phyloP scores from a whole-genome alignment of 2,797 vertebrate species.

The Trichosurus vulpecula region DNA sequence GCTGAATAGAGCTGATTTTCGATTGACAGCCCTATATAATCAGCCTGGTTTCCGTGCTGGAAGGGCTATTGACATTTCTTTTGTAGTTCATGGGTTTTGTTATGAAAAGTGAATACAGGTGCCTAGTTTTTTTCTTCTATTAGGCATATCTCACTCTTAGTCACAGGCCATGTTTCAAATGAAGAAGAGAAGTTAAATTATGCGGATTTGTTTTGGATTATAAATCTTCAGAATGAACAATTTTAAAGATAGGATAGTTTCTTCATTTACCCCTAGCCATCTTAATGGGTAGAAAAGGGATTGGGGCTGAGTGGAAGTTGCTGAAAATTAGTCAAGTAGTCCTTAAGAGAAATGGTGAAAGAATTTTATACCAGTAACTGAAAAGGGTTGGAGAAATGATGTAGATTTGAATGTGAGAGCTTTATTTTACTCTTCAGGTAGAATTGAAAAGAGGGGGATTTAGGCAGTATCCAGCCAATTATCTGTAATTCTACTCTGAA shows the following conservation, averaged over 20 bases:
- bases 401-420: constrained; percentile 12
- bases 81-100: background rate
- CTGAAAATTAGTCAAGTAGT: background rate
- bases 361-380: background rate
- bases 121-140: background rate
- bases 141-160: background rate
- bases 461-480: background rate
- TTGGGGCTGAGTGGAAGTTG: background rate
- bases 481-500: background rate
- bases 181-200: background rate
- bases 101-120: constrained; percentile 36
- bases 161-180: constrained; percentile 16
- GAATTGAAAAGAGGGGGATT: constrained; percentile 4
- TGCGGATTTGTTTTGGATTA: constrained; percentile 9
- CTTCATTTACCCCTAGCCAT: background rate
- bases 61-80: background rate
- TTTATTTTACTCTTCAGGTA: constrained; percentile 19
- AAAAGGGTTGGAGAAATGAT: constrained; percentile 1
- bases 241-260: constrained; percentile 9
- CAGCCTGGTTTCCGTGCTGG: background rate
- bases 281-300: background rate
- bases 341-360: background rate
- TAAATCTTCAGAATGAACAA: constrained; percentile 8
- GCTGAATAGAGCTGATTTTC: background rate
- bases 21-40: background rate